Conservation (phyloP, 1,140 invertebrate species). For the Coptotermes formosanus region DNA sequence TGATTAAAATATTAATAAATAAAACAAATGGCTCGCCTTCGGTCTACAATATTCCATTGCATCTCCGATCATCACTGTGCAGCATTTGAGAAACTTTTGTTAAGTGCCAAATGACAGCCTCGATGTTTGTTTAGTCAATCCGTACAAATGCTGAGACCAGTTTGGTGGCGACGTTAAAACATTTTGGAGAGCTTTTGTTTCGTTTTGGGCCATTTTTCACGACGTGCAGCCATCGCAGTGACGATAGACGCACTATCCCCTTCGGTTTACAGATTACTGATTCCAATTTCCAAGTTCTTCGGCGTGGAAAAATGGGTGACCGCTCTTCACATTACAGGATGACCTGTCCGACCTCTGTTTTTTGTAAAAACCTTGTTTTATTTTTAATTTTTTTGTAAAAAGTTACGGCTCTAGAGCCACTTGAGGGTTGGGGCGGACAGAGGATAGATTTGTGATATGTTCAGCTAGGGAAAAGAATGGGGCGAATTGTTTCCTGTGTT, state of each 20-base stretch:
- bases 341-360: background rate
- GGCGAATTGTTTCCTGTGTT: slow-evolving; percentile 2
- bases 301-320: background rate
- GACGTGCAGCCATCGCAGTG: background rate
- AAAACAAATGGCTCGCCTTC: too few relatives aligned
- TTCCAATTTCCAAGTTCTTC: slow-evolving; percentile 19
- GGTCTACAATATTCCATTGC: too few relatives aligned
- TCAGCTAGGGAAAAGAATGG: background rate
- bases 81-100: too few relatives aligned
- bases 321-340: background rate
- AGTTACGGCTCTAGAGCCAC: background rate
- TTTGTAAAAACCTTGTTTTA: background rate
- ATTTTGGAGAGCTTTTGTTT: too few relatives aligned
- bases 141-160: too few relatives aligned
- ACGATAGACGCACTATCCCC: background rate
- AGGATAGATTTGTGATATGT: slow-evolving; percentile 19
- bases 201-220: background rate
- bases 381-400: background rate
- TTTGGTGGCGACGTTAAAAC: too few relatives aligned
- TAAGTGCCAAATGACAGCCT: too few relatives aligned
- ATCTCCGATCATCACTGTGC: too few relatives aligned
- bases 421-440: slow-evolving; percentile 6
- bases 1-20: too few relatives aligned
- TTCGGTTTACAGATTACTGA: background rate
- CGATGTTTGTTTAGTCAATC: too few relatives aligned